A percentile compares a stretch with the other conserved stretches of the same genome.
These are phyloP conservation scores for Amiota minor DNA, from an alignment of 2,888 invertebrate species.

Conservation along the genomic window DNA sequence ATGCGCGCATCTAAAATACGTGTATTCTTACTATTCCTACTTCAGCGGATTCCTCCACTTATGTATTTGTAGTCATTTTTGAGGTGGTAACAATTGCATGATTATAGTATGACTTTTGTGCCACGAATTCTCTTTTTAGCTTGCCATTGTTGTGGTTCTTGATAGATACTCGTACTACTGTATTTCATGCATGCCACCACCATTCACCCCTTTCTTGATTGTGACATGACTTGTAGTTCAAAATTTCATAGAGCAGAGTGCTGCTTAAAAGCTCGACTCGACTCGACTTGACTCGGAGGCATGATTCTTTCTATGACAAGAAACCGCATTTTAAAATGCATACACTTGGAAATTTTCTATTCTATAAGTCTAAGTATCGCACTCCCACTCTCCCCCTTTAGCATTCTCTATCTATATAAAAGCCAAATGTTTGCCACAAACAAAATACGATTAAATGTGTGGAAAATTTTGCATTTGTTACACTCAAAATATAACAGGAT, in stretches of 20 bases:
- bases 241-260: constrained; percentile 16
- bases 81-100: too few relatives aligned
- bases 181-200: too few relatives aligned
- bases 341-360: constrained; percentile 35
- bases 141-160: too few relatives aligned
- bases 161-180: too few relatives aligned
- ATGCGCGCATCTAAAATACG: too few relatives aligned
- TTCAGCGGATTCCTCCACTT: too few relatives aligned
- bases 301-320: neutral
- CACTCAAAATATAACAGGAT: constrained; percentile 59
- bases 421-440: constrained; percentile 47
- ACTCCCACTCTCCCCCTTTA: neutral
- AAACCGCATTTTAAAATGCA: constrained; percentile 66
- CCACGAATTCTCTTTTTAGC: too few relatives aligned
- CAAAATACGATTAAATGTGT: constrained; percentile 70
- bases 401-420: constrained; percentile 14
- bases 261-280: constrained; percentile 1
- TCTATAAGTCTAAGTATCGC: constrained; percentile 13
- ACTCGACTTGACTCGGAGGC: constrained; percentile 30
- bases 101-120: too few relatives aligned
- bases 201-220: neutral
- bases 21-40: too few relatives aligned
- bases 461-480: constrained; percentile 66
- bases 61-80: too few relatives aligned
- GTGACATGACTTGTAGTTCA: constrained; percentile 9